Conservation (phyloP, 2,113 vertebrate species). For the Orthochromis indermauri region DNA sequence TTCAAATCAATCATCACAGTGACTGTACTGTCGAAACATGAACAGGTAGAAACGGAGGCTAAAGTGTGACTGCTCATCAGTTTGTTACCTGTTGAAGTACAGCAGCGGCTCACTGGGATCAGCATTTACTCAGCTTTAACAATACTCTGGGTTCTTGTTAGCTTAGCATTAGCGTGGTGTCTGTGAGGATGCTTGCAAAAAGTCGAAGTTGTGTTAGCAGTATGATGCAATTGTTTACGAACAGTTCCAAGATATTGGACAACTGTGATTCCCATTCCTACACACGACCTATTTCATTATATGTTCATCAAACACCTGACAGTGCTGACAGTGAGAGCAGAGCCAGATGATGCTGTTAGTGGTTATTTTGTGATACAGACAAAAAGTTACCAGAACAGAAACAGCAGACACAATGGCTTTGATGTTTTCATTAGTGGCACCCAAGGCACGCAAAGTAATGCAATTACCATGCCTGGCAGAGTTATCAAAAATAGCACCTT, state of each 20-base stretch:
- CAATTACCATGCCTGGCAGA: background rate
- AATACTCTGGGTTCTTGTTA: background rate
- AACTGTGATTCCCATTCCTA: background rate
- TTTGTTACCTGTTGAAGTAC: background rate
- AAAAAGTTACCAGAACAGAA: background rate
- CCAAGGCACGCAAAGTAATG: background rate
- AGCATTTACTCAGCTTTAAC: background rate
- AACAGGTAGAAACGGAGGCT: background rate
- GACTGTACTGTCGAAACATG: background rate
- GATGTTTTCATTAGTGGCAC: background rate
- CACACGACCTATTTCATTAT: background rate
- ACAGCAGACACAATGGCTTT: background rate
- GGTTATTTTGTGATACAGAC: fast-evolving
- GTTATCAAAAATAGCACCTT: background rate
- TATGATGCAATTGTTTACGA: background rate
- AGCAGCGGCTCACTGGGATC: background rate
- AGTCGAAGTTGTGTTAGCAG: background rate
- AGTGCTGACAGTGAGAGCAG: background rate
- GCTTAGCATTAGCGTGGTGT: background rate
- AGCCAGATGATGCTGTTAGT: background rate
- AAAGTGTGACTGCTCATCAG: background rate
- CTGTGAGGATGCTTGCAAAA: background rate
- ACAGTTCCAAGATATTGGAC: background rate
- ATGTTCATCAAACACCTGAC: background rate
- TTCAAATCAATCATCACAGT: background rate